phyloP scores from a whole-genome alignment of 2,888 invertebrate species.

The Tridacna gigas region DNA sequence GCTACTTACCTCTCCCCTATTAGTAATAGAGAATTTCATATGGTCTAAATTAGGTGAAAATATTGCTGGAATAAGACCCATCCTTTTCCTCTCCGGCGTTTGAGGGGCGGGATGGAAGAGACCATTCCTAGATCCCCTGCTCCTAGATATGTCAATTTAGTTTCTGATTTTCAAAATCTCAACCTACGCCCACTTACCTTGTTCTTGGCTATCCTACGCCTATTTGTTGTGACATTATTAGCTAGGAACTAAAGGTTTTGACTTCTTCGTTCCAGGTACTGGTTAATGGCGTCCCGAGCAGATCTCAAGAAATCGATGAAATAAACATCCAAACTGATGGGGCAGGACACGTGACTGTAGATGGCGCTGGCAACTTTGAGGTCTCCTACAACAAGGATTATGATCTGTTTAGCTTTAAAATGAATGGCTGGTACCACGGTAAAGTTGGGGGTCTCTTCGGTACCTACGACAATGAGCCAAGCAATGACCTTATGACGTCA shows the following conservation, averaged over 20 bases:
- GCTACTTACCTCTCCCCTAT: too few species aligned
- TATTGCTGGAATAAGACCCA: too few species aligned
- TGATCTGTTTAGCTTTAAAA: conserved; percentile 86
- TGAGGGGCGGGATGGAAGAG: too few species aligned
- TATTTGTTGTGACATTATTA: too few species aligned
- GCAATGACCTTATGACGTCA: conserved; percentile 91
- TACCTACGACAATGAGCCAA: conserved; percentile 94
- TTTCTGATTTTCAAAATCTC: too few species aligned
- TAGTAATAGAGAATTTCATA: too few species aligned
- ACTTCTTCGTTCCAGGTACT: conserved; percentile 1
- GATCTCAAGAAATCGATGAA: not conserved
- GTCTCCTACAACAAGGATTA: conserved; percentile 84
- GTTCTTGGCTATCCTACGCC: too few species aligned
- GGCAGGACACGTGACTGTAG: conserved; percentile 81
- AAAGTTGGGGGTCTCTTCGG: conserved; percentile 94
- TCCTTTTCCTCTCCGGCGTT: too few species aligned
- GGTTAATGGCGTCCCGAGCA: conserved; percentile 5
- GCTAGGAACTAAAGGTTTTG: not conserved
- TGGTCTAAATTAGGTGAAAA: too few species aligned
- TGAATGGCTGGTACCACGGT: conserved; percentile 95
- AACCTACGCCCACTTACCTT: too few species aligned
- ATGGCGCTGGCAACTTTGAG: conserved; percentile 86
- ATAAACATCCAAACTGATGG: not conserved
- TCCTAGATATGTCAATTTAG: too few species aligned
- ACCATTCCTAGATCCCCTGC: too few species aligned